Percentiles rank a stretch among this genome's conserved stretches.
Evolutionary conservation across 53 echinoderm and acorn worm species (phyloP).

Genomic region (Pentamera pediparva): DNA sequence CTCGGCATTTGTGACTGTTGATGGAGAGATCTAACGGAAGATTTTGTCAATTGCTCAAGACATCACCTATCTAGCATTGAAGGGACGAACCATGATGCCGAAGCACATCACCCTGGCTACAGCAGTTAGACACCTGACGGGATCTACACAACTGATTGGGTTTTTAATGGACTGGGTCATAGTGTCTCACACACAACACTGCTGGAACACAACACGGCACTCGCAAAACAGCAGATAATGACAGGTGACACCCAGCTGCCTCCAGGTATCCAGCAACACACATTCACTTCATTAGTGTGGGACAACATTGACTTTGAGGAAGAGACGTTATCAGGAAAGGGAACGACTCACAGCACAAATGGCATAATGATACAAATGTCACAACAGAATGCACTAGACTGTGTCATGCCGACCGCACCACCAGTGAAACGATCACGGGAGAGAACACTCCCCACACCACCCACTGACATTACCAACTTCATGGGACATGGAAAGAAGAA

Average conservation of each 20-base stretch:
- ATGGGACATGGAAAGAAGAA: constrained; percentile 8
- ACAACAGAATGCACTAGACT: neutral
- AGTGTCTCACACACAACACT: constrained; percentile 31
- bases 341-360: constrained; percentile 54
- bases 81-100: constrained; percentile 29
- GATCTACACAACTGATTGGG: constrained; percentile 46
- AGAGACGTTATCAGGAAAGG: constrained; percentile 50
- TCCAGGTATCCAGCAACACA: neutral
- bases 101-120: constrained; percentile 45
- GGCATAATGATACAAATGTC: constrained; percentile 43
- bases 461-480: constrained; percentile 5
- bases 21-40: neutral
- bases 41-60: constrained; percentile 44
- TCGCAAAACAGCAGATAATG: constrained; percentile 40
- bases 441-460: neutral
- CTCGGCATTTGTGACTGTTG: neutral
- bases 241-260: constrained; percentile 29
- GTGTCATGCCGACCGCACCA: neutral
- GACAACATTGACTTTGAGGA: constrained; percentile 61
- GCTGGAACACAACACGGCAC: constrained; percentile 54
- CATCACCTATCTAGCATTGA: constrained; percentile 28
- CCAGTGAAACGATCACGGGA: neutral
- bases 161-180: constrained; percentile 65
- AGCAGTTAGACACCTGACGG: constrained; percentile 55
- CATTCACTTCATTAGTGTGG: constrained; percentile 51